A percentile compares a stretch with the other conserved stretches of the same genome.
Evolutionary conservation across 2,113 vertebrate species (phyloP).

Genomic region (Daphoenositta chrysoptera): DNA sequence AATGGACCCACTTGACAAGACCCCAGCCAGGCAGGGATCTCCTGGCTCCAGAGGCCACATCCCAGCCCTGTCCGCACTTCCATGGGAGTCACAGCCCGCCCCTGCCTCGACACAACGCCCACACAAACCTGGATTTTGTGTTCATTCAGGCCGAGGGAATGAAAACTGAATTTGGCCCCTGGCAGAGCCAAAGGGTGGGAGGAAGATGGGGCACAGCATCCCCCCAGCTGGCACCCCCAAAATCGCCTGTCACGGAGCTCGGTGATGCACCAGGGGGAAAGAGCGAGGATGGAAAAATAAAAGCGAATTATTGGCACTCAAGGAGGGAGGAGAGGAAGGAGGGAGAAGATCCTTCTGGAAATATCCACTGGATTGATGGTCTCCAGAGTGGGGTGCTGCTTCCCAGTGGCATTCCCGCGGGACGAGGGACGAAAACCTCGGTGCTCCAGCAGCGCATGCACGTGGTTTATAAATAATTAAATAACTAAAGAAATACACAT

Average conservation of each 20-base stretch:
- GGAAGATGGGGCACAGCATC: neutral
- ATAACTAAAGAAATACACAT: neutral
- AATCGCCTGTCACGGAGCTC: accelerated
- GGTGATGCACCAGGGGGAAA: accelerated
- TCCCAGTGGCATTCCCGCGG: neutral
- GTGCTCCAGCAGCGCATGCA: accelerated
- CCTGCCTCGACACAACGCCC: neutral
- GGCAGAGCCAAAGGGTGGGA: neutral
- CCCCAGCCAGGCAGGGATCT: neutral
- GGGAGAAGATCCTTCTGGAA: neutral
- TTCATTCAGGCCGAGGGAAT: neutral
- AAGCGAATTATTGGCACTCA: neutral
- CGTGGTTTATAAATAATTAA: accelerated
- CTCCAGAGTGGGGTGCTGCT: accelerated
- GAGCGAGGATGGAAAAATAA: accelerated
- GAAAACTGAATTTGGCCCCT: no score
- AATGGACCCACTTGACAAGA: neutral
- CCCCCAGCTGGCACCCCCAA: neutral
- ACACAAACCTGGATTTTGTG: neutral
- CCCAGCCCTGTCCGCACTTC: neutral
- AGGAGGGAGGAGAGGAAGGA: neutral
- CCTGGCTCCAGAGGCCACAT: neutral
- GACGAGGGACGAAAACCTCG: accelerated
- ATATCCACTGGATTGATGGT: neutral
- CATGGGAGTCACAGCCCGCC: neutral